Evolutionary conservation across 1,140 invertebrate genomes (phyloP).

Genomic region (Phortica variegata): DNA sequence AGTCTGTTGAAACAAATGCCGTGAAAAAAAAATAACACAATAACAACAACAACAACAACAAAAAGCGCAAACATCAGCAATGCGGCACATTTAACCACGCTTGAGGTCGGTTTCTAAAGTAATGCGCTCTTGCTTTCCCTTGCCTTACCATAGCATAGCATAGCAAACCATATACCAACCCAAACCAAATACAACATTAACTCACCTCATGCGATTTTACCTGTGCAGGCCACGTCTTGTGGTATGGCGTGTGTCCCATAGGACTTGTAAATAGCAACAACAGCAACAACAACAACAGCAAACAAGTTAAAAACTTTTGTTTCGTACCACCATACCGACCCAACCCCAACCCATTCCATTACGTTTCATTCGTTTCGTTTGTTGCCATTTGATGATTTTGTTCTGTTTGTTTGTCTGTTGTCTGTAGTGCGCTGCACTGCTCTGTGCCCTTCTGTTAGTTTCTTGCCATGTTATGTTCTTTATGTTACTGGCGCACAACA

Average conservation of each 20-base stretch:
- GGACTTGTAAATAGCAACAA: slow-evolving; percentile 56
- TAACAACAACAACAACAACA: slow-evolving; percentile 14
- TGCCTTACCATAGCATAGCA: not conserved
- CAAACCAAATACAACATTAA: no score
- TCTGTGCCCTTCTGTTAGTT: slow-evolving; percentile 25
- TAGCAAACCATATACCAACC: no score
- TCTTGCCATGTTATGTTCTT: slow-evolving; percentile 30
- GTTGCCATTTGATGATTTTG: not conserved
- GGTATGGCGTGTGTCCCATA: slow-evolving; percentile 31
- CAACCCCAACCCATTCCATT: not conserved
- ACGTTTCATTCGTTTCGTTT: slow-evolving; percentile 5
- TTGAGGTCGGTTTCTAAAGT: no score
- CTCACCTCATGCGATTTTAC: not conserved
- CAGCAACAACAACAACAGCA: no score
- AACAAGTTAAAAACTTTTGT: slow-evolving; percentile 54
- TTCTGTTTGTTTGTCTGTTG: no score
- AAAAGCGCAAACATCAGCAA: slow-evolving; percentile 50
- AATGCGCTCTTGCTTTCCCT: slow-evolving; percentile 20
- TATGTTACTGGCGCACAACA: slow-evolving; percentile 36
- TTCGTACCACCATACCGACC: not conserved
- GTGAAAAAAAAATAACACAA: slow-evolving; percentile 21
- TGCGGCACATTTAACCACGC: slow-evolving; percentile 30
- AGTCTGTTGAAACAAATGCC: slow-evolving; percentile 31
- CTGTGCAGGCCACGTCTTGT: not conserved
- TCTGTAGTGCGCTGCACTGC: slow-evolving; percentile 25